phyloP scores from a whole-genome alignment of 2,888 invertebrate genomes.

The Heliconius erato region DNA sequence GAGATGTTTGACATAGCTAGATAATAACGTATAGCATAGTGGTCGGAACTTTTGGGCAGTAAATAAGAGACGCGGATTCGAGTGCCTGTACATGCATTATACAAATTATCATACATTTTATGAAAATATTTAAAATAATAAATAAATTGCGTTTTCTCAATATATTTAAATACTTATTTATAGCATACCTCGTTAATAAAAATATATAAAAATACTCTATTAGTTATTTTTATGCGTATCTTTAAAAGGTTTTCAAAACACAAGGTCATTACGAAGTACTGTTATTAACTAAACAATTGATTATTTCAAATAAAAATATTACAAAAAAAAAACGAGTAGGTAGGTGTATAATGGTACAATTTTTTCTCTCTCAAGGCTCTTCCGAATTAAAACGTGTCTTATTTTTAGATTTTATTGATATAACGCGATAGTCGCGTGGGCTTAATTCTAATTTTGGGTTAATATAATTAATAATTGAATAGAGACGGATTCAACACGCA shows the following conservation, averaged over 20 bases:
- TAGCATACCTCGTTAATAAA: background rate
- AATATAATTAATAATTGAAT: too few relatives aligned
- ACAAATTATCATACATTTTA: too few relatives aligned
- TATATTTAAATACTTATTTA: too few relatives aligned
- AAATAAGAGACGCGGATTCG: too few relatives aligned
- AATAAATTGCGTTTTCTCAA: too few relatives aligned
- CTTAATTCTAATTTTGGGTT: background rate
- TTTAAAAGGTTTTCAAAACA: background rate
- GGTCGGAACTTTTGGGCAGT: too few relatives aligned
- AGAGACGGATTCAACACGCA: too few relatives aligned
- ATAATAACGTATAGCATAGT: too few relatives aligned
- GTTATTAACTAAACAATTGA: background rate
- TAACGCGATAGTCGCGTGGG: background rate
- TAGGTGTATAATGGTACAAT: background rate
- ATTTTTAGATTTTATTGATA: background rate
- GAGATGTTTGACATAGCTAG: too few relatives aligned
- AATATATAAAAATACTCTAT: background rate
- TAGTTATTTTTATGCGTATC: background rate
- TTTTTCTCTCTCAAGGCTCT: background rate
- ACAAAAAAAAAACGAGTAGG: background rate
- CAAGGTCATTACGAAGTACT: background rate
- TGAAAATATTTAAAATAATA: too few relatives aligned
- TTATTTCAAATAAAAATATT: background rate
- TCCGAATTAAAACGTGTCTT: background rate
- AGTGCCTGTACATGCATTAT: too few relatives aligned